Percentiles rank a stretch among this genome's conserved stretches.
Evolutionary conservation across 2,888 invertebrate species (phyloP).

Genomic region (Brassicogethes aeneus): DNA sequence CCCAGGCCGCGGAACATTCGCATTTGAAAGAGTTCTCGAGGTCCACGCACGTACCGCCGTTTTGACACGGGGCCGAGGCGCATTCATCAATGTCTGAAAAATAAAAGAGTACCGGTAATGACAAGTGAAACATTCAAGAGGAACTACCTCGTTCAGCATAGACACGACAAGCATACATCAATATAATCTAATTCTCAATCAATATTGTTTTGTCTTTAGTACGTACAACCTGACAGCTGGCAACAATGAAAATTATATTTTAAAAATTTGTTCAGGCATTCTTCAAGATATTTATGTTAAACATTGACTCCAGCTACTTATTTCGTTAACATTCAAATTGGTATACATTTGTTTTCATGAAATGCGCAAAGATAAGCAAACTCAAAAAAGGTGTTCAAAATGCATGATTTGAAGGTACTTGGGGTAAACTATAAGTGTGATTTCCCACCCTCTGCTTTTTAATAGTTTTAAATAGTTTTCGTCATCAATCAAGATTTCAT

Average conservation of each 20-base stretch:
- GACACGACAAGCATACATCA: not conserved
- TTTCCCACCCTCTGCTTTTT: too few relatives aligned
- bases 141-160: not conserved
- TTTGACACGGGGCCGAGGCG: conserved; percentile 78
- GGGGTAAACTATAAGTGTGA: too few relatives aligned
- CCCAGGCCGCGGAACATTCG: conserved; percentile 81
- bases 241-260: not conserved
- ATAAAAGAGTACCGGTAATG: conserved; percentile 13
- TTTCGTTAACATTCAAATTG: too few relatives aligned
- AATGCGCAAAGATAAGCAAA: too few relatives aligned
- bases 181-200: not conserved
- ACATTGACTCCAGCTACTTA: too few relatives aligned
- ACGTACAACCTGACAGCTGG: not conserved
- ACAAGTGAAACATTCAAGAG: not conserved
- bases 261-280: not conserved
- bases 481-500: too few relatives aligned
- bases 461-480: too few relatives aligned
- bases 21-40: conserved; percentile 77
- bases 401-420: too few relatives aligned
- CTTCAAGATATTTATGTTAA: too few relatives aligned
- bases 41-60: conserved; percentile 84
- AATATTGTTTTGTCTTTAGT: not conserved
- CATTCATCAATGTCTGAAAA: conserved; percentile 80
- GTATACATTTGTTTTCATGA: too few relatives aligned
- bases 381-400: too few relatives aligned